These are phyloP conservation scores for Tolmerus cingulatus DNA, from an alignment of 2,888 invertebrate genomes.

Conservation along the genomic window DNA sequence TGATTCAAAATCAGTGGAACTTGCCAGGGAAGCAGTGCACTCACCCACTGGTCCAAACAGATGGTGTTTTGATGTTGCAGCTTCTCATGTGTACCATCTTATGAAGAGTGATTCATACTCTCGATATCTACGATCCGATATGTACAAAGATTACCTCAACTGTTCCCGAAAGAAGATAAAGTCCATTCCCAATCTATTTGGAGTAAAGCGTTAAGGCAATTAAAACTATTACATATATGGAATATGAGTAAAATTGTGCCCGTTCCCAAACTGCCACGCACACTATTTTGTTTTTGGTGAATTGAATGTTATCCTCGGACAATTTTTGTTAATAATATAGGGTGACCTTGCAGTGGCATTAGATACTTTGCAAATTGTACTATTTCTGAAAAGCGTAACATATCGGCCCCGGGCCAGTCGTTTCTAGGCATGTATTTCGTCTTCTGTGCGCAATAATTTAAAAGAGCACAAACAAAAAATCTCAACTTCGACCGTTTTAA, in stretches of 20 bases:
- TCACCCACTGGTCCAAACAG: slow-evolving; percentile 77
- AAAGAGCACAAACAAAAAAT: background rate
- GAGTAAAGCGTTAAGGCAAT: slow-evolving; percentile 61
- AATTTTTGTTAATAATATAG: background rate
- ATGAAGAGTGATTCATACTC: slow-evolving; percentile 99
- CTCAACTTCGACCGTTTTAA: background rate
- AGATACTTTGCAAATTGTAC: background rate
- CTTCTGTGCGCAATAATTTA: background rate
- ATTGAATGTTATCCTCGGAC: background rate
- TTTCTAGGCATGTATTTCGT: background rate
- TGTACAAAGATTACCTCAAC: slow-evolving; percentile 97
- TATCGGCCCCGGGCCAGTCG: slow-evolving; percentile 21
- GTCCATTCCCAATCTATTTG: slow-evolving; percentile 64
- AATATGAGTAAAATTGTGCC: background rate
- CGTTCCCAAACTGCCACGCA: slow-evolving; percentile 29
- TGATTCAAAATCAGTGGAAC: slow-evolving; percentile 89
- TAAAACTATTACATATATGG: background rate
- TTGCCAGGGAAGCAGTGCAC: slow-evolving; percentile 78
- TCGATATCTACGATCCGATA: slow-evolving; percentile 94
- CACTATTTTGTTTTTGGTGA: background rate
- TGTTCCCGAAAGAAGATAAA: slow-evolving; percentile 96
- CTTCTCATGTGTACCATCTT: slow-evolving; percentile 97
- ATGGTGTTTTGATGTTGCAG: slow-evolving; percentile 97
- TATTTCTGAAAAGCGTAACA: slow-evolving; percentile 10
- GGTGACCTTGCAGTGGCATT: background rate